These are phyloP conservation scores for Xestia ashworthii DNA, from an alignment of 2,888 invertebrate species.

Conservation along the genomic window DNA sequence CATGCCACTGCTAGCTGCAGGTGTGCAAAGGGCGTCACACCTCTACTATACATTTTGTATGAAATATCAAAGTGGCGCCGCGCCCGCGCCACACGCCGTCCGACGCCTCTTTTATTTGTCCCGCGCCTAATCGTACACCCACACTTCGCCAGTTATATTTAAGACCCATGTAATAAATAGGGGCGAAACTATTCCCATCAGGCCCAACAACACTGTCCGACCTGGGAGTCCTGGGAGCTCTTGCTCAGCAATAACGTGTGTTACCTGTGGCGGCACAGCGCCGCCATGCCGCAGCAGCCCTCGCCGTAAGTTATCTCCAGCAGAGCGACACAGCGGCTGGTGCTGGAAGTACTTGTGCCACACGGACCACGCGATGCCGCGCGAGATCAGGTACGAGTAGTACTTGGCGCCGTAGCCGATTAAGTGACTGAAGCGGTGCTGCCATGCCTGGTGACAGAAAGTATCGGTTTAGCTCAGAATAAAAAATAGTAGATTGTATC, in stretches of 20 bases:
- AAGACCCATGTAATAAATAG: not conserved
- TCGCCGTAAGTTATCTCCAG: slow-evolving; percentile 94
- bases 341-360: slow-evolving; percentile 96
- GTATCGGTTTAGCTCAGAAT: not conserved
- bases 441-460: slow-evolving; percentile 94
- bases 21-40: too few relatives aligned
- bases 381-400: slow-evolving; percentile 98
- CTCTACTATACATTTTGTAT: too few relatives aligned
- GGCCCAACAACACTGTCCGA: too few relatives aligned
- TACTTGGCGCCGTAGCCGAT: slow-evolving; percentile 99
- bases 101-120: too few relatives aligned
- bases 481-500: too few relatives aligned
- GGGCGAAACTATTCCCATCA: not conserved
- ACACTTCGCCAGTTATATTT: not conserved
- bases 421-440: slow-evolving; percentile 98
- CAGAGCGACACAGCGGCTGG: slow-evolving; percentile 94
- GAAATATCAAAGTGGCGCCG: too few relatives aligned
- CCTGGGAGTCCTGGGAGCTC: too few relatives aligned
- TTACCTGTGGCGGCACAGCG: slow-evolving; percentile 94
- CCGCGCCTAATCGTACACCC: not conserved
- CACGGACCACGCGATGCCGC: slow-evolving; percentile 97
- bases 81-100: too few relatives aligned
- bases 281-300: slow-evolving; percentile 97
- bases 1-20: too few relatives aligned
- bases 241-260: too few relatives aligned